Evolutionary conservation across 2,888 invertebrate genomes (phyloP), one percentile per base, ranked within the genome.

Genomic region (Patella pellucida): DNA sequence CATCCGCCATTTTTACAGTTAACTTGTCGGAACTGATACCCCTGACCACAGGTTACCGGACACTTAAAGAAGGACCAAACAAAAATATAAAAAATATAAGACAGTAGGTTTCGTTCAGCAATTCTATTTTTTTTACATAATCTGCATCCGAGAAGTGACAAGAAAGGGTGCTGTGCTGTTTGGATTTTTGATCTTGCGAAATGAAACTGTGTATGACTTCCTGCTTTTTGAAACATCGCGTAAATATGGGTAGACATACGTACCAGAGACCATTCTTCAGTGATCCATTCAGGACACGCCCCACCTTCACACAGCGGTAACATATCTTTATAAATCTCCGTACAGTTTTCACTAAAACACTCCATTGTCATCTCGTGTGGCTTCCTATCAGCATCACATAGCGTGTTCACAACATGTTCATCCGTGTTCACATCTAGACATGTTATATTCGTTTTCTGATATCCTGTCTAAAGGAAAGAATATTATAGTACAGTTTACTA

Each of bases 11-110:
- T 74, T 95, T 95, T 80, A 96, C 83, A 83, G 54, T 79, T 77
- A 9, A 83, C 83, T 52, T 81, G 79, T 14, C 83, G 69, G 52
- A 77, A 78, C 78, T 83, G 79, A 31, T 71, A 69, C 14, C 83
- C 80, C 50, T 77, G 76, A 68, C 97, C 97, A 90, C 97, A 98
- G 68, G 96, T 95, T 78, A 94, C 95, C 2, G 97, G 96, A 90
- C 97, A 98, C 80, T 95, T n/a, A 16, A 50, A n/a, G 15, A n/a
- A 52, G 19, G n/a, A 31, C 15, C 52, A 62, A 7, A n/a, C 7
- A 9, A 41, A 9, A 41, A 41, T 9, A 41, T 41, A 9, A 9
- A 41, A 41, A 27, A 27, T 27, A 2, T 1, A 2, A 27, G 4
- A 41, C 1, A 41, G 41, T 41, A 3, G 31, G 5, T 31, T 31